Evolutionary conservation across 2,113 vertebrate species (phyloP).

Genomic region (Pedionomus torquatus): DNA sequence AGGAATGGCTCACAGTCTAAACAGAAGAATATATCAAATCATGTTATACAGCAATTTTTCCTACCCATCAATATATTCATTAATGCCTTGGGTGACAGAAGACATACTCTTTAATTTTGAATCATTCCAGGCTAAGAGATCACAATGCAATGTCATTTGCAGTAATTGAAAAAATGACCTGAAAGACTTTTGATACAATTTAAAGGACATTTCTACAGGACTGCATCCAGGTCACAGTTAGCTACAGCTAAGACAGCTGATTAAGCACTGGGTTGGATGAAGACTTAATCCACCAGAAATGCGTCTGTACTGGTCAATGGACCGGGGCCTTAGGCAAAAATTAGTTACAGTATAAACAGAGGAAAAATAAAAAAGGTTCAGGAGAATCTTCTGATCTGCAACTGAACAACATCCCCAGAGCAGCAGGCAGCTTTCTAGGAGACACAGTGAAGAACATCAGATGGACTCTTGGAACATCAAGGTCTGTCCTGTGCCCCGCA

Average conservation of each 20-base stretch:
- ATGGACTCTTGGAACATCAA: not conserved
- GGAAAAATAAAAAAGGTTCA: not conserved
- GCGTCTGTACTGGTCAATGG: not conserved
- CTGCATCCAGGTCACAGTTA: not conserved
- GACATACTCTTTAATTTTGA: not conserved
- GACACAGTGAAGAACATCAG: not conserved
- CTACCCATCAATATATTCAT: not conserved
- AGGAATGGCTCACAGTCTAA: conserved; percentile 6
- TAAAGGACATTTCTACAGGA: not conserved
- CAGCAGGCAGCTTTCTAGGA: not conserved
- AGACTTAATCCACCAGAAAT: not conserved
- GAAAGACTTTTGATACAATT: not conserved
- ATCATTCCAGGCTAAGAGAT: not conserved
- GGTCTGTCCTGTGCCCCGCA: not conserved
- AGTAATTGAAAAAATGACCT: not conserved
- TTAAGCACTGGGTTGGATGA: not conserved
- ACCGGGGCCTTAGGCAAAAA: not conserved
- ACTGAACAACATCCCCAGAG: not conserved
- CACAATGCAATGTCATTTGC: not conserved
- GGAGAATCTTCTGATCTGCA: not conserved
- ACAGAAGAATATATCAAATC: conserved; percentile 1
- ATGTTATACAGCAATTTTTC: not conserved
- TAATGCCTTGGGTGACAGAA: not conserved
- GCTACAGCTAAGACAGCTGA: not conserved
- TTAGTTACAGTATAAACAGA: not conserved